Conservation (phyloP, 1,140 invertebrate genomes). For the Danaus plexippus region DNA sequence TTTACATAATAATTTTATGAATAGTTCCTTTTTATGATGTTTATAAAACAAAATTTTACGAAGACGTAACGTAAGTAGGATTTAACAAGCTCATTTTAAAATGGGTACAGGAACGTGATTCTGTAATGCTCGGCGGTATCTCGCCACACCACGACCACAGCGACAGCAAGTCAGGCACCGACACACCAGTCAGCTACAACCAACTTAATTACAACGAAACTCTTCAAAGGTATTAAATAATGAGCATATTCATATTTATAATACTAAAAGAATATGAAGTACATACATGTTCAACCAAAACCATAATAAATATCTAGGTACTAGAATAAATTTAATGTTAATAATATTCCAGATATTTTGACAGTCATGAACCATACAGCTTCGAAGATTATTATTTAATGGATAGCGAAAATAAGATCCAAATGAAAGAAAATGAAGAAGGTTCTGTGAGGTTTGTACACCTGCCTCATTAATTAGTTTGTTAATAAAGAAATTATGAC, state of each 20-base stretch:
- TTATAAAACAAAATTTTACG: no score
- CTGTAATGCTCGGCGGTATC: conserved; percentile 87
- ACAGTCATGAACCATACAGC: conserved; percentile 80
- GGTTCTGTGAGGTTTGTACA: no score
- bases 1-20: no score
- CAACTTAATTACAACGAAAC: conserved; percentile 92
- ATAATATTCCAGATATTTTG: conserved; percentile 78
- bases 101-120: conserved; percentile 80
- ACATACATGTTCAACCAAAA: no score
- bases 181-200: conserved; percentile 87
- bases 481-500: no score
- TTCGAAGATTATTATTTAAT: conserved; percentile 24
- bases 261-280: no score
- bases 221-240: conserved; percentile 73
- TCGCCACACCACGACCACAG: conserved; percentile 87
- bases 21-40: no score
- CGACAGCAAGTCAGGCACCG: conserved; percentile 84
- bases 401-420: conserved; percentile 62
- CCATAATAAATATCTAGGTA: no score
- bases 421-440: conserved; percentile 5
- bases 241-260: conserved; percentile 4
- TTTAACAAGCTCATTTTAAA: conserved; percentile 2
- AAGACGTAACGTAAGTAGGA: not conserved
- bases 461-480: no score
- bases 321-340: conserved; percentile 5